A percentile compares a stretch with the other conserved stretches of the same genome.
Conservation (phyloP, 2,113 vertebrate genomes). For the Emydocephalus ijimae region DNA sequence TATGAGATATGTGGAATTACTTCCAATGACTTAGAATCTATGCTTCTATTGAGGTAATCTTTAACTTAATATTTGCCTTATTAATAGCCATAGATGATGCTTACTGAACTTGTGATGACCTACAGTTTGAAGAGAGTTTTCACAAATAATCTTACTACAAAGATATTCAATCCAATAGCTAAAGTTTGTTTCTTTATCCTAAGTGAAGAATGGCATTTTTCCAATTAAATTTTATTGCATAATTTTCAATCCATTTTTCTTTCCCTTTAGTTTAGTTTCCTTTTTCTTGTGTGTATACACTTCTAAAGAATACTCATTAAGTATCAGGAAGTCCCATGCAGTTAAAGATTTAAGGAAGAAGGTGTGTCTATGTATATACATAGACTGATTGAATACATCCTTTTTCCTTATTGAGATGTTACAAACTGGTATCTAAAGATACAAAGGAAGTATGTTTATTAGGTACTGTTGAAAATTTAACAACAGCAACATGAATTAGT, state of each 20-base stretch:
- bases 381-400: not conserved
- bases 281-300: not conserved
- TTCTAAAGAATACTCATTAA: slow-evolving; percentile 7
- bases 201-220: not conserved
- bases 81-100: not conserved
- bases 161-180: not conserved
- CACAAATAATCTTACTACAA: not conserved
- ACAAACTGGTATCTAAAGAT: not conserved
- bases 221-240: not conserved
- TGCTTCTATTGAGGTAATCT: not conserved
- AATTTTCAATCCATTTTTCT: not conserved
- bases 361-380: not conserved
- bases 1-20: not conserved
- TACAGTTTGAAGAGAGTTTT: not conserved
- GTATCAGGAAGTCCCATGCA: slow-evolving; percentile 22
- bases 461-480: not conserved
- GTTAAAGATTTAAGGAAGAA: not conserved
- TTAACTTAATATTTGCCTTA: not conserved
- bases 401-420: not conserved
- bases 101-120: not conserved
- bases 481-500: not conserved
- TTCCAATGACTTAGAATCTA: not conserved
- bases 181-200: not conserved
- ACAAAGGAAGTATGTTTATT: not conserved
- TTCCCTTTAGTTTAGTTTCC: not conserved